Base-by-base conservation (phyloP, 2,888 invertebrate species). In the Barypeithes pellucidus region DNA sequence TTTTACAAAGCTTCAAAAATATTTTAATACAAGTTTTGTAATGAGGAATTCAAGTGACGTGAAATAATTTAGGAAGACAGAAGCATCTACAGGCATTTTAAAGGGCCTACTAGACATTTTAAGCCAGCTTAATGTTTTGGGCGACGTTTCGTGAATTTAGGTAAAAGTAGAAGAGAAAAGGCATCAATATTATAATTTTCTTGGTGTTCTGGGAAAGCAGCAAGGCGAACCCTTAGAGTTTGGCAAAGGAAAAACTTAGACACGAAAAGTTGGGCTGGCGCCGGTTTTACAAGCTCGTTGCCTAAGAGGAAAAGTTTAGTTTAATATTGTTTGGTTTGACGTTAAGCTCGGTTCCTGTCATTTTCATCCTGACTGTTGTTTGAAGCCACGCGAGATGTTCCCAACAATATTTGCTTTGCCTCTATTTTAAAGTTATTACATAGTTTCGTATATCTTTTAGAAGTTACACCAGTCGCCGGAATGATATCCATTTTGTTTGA, bases 311-410 rank as follows among this genome's bases (percentile, higher is more conserved):
- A 86, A 86, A 86, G 84, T 86, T 86, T 85, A 84, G 85, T 86
- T 86, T 85, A 86, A 86, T 85, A 86, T 86, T 86, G 86, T 86
- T 86, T 85, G 85, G 85, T 86, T 85, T 86, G 86, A 86, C 85
- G 85, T 84, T 86, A 86, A 86, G 85, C 85, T 84, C 80, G 84
- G 83, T 82, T 84, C 84, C 84, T 86, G 86, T 86, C 86, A 86
- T 85, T 86, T 86, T 86, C 86, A 85, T 86, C 82, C 84, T 82
- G 82, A 84, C 83, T 84, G 82, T 83, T 84, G 84, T 83, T 83
- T 82, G 82, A 82, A 81, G 82, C 82, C 82, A 81, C 82, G 82
- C 82, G 82, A 83, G 84, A 84, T 84, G 83, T 84, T 84, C 80
- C 80, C 80, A 83, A 84, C 84, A 84, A 85, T 84, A 84, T 84